Conservation (phyloP, 2,888 invertebrate genomes). For the Bellardia bayeri region DNA sequence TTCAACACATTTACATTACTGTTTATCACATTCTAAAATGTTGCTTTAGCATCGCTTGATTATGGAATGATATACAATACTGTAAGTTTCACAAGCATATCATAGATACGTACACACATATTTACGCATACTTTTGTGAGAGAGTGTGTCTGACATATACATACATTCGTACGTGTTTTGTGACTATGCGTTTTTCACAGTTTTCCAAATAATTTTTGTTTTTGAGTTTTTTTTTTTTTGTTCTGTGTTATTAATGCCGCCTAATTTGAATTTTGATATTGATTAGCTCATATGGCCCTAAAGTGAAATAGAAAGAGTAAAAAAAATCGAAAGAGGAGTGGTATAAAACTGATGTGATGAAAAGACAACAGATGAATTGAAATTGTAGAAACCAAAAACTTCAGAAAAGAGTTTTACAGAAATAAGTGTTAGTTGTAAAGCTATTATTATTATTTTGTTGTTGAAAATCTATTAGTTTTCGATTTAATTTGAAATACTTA, state of each 20-base stretch:
- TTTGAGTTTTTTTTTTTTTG: slow-evolving; percentile 11
- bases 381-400: background rate
- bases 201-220: slow-evolving; percentile 19
- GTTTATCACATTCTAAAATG: slow-evolving; percentile 7
- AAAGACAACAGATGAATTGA: background rate
- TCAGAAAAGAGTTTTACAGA: background rate
- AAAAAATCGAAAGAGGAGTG: background rate
- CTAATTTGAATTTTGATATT: slow-evolving; percentile 59
- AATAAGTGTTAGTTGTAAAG: background rate
- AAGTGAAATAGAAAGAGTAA: slow-evolving; percentile 2
- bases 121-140: too few species aligned
- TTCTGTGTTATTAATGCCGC: slow-evolving; percentile 45
- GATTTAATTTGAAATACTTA: too few species aligned
- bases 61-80: slow-evolving; percentile 21
- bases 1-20: background rate
- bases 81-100: background rate
- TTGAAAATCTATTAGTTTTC: too few species aligned
- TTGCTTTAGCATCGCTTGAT: slow-evolving; percentile 27
- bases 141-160: background rate
- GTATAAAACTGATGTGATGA: slow-evolving; percentile 24
- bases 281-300: slow-evolving; percentile 34
- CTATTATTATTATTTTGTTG: too few species aligned
- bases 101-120: background rate
- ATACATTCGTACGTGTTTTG: slow-evolving; percentile 2
- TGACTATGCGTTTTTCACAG: slow-evolving; percentile 39